These are phyloP conservation scores for Chrysolina americana DNA, from an alignment of 2,888 invertebrate genomes.

Conservation along the genomic window DNA sequence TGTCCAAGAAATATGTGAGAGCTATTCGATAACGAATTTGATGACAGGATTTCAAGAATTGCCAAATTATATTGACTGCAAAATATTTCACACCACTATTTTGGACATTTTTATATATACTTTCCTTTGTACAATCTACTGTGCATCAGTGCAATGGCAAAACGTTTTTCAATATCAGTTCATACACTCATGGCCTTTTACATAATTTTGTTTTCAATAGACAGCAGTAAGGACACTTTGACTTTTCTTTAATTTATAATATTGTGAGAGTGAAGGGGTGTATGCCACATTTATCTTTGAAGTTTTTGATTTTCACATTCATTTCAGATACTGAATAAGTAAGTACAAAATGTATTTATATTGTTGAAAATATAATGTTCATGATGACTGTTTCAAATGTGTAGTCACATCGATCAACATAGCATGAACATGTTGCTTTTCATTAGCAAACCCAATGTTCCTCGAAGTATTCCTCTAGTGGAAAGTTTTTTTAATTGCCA, in stretches of 20 bases:
- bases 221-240: not conserved
- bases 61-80: not conserved
- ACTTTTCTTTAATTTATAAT: not conserved
- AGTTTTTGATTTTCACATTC: constrained; percentile 4
- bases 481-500: no score
- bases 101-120: not conserved
- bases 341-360: constrained; percentile 26
- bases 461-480: no score
- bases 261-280: not conserved
- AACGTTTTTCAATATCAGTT: no score
- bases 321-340: not conserved
- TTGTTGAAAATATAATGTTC: not conserved
- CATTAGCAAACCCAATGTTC: no score
- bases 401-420: not conserved
- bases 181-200: not conserved
- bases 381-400: not conserved
- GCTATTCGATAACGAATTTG: not conserved
- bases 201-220: not conserved
- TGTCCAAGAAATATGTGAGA: not conserved
- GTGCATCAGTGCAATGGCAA: not conserved
- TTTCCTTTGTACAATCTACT: not conserved
- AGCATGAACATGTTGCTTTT: not conserved
- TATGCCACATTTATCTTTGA: not conserved
- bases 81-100: constrained; percentile 17
- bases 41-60: not conserved